These are phyloP conservation scores for Myioborus miniatus DNA, from an alignment of 2,797 vertebrate species.

Conservation along the genomic window DNA sequence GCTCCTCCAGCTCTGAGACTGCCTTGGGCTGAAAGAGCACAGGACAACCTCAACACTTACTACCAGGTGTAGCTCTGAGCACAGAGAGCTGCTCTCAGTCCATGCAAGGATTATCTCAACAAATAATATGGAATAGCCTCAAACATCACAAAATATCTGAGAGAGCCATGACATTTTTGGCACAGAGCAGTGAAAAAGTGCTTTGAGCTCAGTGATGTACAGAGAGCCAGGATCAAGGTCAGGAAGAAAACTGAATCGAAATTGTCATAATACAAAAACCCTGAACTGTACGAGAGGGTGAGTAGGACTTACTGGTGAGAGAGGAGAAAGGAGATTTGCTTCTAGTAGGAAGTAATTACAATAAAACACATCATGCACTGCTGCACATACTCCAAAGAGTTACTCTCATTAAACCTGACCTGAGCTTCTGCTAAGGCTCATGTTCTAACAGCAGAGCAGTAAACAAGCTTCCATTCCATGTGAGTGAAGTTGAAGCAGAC, in stretches of 20 bases:
- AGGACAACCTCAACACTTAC: neutral
- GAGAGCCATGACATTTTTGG: neutral
- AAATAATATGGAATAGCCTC: neutral
- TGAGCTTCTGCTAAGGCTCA: neutral
- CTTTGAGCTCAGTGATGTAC: neutral
- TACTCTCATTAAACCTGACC: neutral
- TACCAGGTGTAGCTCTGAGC: neutral
- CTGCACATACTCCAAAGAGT: neutral
- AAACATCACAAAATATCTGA: neutral
- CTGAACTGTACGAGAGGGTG: neutral
- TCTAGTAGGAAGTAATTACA: neutral
- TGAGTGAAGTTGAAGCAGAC: neutral
- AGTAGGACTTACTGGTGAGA: neutral
- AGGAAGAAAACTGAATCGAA: neutral
- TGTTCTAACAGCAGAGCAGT: neutral
- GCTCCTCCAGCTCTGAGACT: neutral
- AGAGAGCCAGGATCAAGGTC: neutral
- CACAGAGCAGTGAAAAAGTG: neutral
- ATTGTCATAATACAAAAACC: neutral
- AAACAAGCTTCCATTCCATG: neutral
- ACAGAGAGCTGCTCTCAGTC: neutral
- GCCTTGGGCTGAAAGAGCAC: neutral
- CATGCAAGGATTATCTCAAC: neutral
- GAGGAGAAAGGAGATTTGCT: neutral
- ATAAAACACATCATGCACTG: neutral